Conservation (phyloP, 2,797 vertebrate genomes). For the Xiphorhynchus erythropygius region DNA sequence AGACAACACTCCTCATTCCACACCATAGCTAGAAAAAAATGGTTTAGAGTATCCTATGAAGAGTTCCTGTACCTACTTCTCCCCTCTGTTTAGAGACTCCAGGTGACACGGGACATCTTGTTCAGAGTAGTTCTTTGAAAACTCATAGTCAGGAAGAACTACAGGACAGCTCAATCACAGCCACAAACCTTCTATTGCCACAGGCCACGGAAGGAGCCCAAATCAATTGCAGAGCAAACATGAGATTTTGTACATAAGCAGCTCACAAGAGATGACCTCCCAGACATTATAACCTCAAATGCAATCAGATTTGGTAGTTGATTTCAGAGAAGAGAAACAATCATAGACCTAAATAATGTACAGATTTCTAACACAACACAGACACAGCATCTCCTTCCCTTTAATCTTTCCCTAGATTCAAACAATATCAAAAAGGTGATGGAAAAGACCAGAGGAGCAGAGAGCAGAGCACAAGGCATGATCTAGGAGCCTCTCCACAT, state of each 20-base stretch:
- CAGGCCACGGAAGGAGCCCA: not conserved
- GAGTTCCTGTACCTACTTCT: not conserved
- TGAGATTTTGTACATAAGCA: not conserved
- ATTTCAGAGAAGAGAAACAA: not conserved
- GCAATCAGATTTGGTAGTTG: fast-evolving
- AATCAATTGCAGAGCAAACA: not conserved
- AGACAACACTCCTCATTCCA: not conserved
- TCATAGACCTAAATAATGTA: not conserved
- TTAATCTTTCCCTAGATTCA: not conserved
- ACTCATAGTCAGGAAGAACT: not conserved
- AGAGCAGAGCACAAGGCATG: not conserved
- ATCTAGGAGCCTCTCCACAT: not conserved
- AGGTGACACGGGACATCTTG: not conserved
- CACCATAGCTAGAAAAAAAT: not conserved
- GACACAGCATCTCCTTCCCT: not conserved
- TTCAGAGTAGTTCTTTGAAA: not conserved
- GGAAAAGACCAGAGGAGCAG: not conserved
- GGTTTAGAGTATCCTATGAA: not conserved
- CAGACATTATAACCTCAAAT: not conserved
- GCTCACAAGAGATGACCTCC: not conserved
- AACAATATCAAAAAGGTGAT: not conserved
- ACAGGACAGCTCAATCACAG: not conserved
- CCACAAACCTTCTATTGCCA: not conserved
- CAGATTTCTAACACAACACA: not conserved
- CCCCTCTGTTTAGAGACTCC: not conserved